Base-by-base conservation (phyloP, 2,113 vertebrate species). In the Gasterosteus nipponicus region DNA sequence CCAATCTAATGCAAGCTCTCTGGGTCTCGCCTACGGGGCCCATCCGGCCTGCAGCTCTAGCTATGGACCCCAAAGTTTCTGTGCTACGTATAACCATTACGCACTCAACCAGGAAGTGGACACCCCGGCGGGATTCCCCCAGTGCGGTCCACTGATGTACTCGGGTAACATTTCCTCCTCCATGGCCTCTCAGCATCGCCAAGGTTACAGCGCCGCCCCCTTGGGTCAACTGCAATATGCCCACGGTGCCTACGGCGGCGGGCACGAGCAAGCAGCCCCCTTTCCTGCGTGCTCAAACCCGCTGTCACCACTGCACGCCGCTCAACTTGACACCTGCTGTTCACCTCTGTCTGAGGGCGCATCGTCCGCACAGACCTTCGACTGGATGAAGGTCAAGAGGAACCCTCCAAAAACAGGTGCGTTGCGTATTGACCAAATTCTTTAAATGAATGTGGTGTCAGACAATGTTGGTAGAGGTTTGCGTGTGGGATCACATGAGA, bases 331-430 rank as follows among this genome's bases (percentile, higher is more conserved):
- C 77, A 91, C 93, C 51, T 94, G 96, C 80, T 96, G 95, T 61
- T 97, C 97, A n/a, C 97, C 98, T 53, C 87, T 96, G 58, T 91
- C 95, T 10, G 98, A 98, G 69, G 93, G 95, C 7, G 94, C 95
- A 16, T 92, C 96, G 60, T 93, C 95, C 58, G 94, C 96, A 7
- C 97, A 98, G 86, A 99, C 98, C 58, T 99, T 99, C 91, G 97
- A 99, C 94, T 99, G 98, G 98, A 99, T 99, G 98, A 99, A 98
- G 94, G 97, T 99, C 39, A 99, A 99, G 91, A 94, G 98, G 90
- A 99, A 99, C 54, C 98, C 98, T 69, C 98, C 98, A 51, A 99
- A 99, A 93, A 99, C 97, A 96, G 97, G 98, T 99, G 87, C 94
- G 94, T 95, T 3, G 3, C 15, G 7, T 46, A 46, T 22, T 51